Evolutionary conservation across 2,797 vertebrate species (phyloP), one percentile per base, ranked within the genome.

Genomic region (Synaphobranchus kaupii): DNA sequence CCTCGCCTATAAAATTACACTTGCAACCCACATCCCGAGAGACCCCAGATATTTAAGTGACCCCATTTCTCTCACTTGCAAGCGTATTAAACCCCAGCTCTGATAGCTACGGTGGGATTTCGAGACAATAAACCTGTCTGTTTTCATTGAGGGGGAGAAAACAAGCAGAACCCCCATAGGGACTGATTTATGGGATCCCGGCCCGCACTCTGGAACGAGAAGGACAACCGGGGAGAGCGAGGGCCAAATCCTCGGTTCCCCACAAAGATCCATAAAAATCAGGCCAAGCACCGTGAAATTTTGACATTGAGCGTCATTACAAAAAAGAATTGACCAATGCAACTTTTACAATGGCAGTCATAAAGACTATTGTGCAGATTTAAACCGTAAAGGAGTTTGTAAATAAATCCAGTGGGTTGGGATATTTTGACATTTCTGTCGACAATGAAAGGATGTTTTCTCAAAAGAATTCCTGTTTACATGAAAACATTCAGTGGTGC

Each of bases 61-160:
- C n/a, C 56, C 5, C 73, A 44, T 48, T 88, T 68, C 17, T 82
- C 9, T 87, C 63, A n/a, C 66, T 85, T 60, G 58, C 1, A 7
- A 63, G 87, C 68, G 76, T 54, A 86, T 87, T 80, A 87, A 86
- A 87, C 83, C 85, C 52, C 48, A 76, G 82, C 63, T 60, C 4
- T 87, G 68, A 89, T 84, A 83, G 85, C 66, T 86, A 83, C 88
- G 76, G 47, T 78, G 85, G 88, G n/a, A 89, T 85, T 87, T 83
- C 82, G 15, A 86, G 63, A 73, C 31, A 89, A 89, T 87, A 88
- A 91, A 89, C 54, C 85, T 87, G 89, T 89, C 89, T 85, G 28
- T 83, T 87, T 90, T 90, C 84, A 89, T 87, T 54, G 56, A 63
- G 47, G 54, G 73, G 73, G 88, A 83, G 86, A 88, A 76, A 86